Percentiles rank a stretch among this genome's conserved stretches.
Conservation (phyloP, 2,113 vertebrate species). For the Regulus satrapa region DNA sequence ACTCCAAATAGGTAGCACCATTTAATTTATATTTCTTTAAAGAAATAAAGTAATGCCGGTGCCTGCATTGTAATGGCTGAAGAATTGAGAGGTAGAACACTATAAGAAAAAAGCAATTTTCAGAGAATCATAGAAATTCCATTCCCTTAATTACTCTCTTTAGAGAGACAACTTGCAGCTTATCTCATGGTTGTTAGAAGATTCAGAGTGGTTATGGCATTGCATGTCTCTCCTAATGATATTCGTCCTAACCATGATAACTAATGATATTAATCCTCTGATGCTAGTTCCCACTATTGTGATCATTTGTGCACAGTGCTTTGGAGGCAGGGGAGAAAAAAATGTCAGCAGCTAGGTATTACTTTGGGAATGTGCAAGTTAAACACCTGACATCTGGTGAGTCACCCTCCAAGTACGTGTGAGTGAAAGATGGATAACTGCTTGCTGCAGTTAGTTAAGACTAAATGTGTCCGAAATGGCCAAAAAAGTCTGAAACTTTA, state of each 20-base stretch:
- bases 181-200: background rate
- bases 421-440: constrained; percentile 16
- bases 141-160: background rate
- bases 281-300: background rate
- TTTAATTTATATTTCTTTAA: background rate
- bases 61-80: background rate
- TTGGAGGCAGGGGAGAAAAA: background rate
- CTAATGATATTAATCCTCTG: background rate
- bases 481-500: too few species aligned
- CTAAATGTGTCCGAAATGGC: background rate
- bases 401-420: constrained; percentile 12
- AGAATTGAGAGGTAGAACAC: background rate
- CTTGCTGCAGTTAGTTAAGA: background rate
- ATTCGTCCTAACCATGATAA: background rate
- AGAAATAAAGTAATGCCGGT: background rate
- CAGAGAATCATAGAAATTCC: background rate
- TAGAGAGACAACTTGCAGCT: background rate
- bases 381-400: constrained; percentile 35
- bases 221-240: background rate
- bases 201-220: background rate
- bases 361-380: background rate
- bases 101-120: background rate
- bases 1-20: background rate
- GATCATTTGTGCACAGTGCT: background rate
- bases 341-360: background rate